phyloP scores from a whole-genome alignment of 2,113 vertebrate species.

The Pelecanus crispus region DNA sequence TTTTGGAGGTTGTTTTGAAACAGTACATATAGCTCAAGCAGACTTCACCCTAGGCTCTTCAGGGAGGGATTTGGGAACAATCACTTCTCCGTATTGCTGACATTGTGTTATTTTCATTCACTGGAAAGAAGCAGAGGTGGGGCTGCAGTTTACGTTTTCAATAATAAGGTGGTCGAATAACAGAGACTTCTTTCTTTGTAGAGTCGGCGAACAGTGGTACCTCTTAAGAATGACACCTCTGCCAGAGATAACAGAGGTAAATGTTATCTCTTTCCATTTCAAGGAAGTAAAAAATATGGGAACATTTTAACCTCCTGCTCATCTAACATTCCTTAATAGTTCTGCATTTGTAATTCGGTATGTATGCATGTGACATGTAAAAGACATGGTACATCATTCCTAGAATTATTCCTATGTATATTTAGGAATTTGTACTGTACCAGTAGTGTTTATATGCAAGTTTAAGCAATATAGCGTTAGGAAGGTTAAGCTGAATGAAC shows the following conservation, averaged over 20 bases:
- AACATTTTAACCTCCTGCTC: background rate
- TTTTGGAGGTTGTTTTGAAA: background rate
- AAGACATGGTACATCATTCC: background rate
- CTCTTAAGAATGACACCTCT: slow-evolving; percentile 84
- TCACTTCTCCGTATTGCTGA: background rate
- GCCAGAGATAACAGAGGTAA: slow-evolving; percentile 91
- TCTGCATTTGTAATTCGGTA: background rate
- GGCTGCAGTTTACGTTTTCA: background rate
- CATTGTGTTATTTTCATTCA: background rate
- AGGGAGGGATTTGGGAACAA: background rate
- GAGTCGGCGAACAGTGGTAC: slow-evolving; percentile 78
- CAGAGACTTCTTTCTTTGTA: slow-evolving; percentile 56
- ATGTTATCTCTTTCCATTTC: background rate
- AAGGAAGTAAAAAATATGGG: background rate
- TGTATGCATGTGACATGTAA: background rate
- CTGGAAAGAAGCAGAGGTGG: background rate
- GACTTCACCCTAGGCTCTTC: background rate
- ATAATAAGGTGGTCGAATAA: background rate
- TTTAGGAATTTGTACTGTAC: background rate
- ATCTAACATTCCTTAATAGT: background rate
- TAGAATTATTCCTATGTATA: background rate
- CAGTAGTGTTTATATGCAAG: background rate
- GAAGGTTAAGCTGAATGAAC: background rate
- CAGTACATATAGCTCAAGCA: background rate
- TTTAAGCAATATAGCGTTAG: background rate